Conservation (phyloP, 2,113 vertebrate genomes). For the Actenoides hombroni region DNA sequence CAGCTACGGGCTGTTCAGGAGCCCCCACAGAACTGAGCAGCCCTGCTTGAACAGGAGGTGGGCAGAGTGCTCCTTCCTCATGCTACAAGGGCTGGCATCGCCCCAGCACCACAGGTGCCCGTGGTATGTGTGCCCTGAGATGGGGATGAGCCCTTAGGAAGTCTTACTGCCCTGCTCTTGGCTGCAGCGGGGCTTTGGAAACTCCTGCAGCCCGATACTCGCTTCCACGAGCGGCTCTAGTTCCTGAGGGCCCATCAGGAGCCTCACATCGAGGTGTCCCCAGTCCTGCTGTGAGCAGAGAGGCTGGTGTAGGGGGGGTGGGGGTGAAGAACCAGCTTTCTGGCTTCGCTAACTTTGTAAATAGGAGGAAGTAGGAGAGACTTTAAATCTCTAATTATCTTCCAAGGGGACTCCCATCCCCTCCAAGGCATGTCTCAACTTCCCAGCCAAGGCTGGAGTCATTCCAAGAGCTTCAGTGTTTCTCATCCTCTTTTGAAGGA, state of each 20-base stretch:
- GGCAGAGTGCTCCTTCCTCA: background rate
- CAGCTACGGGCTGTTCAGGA: background rate
- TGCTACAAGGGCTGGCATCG: background rate
- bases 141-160: background rate
- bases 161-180: background rate
- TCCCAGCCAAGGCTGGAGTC: constrained; percentile 26
- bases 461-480: background rate
- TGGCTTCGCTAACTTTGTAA: constrained; percentile 7
- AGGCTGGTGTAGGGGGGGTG: background rate
- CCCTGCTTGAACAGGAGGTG: background rate
- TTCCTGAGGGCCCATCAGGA: background rate
- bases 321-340: background rate
- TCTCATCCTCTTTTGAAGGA: background rate
- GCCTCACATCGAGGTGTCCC: background rate
- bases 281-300: background rate
- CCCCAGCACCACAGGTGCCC: background rate
- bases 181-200: background rate
- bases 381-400: constrained; percentile 16
- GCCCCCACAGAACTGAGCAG: background rate
- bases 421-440: constrained; percentile 53
- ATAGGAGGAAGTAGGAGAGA: constrained; percentile 60
- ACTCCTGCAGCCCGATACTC: background rate
- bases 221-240: too few relatives aligned
- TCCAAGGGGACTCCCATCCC: constrained; percentile 66
- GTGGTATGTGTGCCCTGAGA: background rate